Evolutionary conservation across 2,888 invertebrate species (phyloP).

Genomic region (Ormyrus rosae): DNA sequence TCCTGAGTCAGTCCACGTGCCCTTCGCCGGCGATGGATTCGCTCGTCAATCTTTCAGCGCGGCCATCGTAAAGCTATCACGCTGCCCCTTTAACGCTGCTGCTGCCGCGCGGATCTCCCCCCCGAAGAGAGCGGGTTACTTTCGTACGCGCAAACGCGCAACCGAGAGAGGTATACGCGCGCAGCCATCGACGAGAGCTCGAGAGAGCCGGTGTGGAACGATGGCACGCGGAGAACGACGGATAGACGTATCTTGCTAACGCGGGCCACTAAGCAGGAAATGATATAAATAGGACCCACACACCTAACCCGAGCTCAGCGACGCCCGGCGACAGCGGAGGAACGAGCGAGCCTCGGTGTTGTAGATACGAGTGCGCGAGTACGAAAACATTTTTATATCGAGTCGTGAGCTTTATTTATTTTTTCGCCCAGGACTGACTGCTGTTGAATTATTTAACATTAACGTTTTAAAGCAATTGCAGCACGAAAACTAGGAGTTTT

Average conservation of each 20-base stretch:
- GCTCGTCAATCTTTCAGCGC: conserved; percentile 73
- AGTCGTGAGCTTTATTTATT: too few species aligned
- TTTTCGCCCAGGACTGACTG: too few species aligned
- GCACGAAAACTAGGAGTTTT: too few species aligned
- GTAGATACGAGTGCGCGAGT: too few species aligned
- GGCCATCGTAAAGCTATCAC: conserved; percentile 68
- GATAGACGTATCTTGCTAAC: conserved; percentile 3
- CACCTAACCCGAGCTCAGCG: not conserved
- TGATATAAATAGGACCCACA: conserved; percentile 59
- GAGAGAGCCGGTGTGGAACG: conserved; percentile 56
- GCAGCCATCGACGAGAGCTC: conserved; percentile 57
- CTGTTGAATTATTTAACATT: too few species aligned
- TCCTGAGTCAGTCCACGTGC: too few species aligned
- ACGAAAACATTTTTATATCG: too few species aligned
- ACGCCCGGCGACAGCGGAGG: not conserved
- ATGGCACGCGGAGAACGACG: conserved; percentile 57
- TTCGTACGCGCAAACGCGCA: conserved; percentile 6
- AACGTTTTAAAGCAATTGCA: too few species aligned
- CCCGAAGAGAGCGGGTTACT: not conserved
- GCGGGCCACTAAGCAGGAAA: conserved; percentile 64
- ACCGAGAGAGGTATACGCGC: too few species aligned
- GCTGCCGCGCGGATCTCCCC: not conserved
- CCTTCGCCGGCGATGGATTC: conserved; percentile 70
- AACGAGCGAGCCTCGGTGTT: too few species aligned
- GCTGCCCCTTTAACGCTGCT: conserved; percentile 50